Evolutionary conservation across 1,140 invertebrate genomes (phyloP).

Genomic region (Globodera rostochiensis): DNA sequence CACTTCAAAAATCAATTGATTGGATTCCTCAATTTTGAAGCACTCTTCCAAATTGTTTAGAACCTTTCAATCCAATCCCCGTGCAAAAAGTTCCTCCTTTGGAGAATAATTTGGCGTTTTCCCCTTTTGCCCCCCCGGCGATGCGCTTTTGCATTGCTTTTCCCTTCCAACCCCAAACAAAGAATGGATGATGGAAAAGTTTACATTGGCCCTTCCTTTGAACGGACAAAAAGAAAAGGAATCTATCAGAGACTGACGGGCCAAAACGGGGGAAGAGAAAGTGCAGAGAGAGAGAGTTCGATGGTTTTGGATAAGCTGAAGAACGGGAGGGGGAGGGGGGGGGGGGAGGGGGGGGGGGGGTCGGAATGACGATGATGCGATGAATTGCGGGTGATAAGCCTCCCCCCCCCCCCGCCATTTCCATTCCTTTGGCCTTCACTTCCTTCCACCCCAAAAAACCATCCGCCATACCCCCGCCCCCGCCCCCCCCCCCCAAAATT

Average conservation of each 20-base stretch:
- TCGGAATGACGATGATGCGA: neutral
- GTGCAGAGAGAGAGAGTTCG: neutral
- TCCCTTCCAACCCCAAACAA: neutral
- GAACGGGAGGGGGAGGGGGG: neutral
- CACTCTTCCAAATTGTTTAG: no score
- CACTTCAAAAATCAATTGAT: no score
- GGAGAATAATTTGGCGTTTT: no score
- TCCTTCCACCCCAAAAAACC: neutral
- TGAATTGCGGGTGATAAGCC: neutral
- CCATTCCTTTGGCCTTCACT: neutral
- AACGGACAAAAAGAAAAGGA: conserved; percentile 1
- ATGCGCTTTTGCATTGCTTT: neutral
- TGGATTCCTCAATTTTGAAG: no score
- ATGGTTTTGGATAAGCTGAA: neutral
- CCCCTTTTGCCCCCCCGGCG: no score
- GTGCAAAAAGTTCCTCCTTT: no score
- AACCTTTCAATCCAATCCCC: no score
- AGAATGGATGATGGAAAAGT: neutral
- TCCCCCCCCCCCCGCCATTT: neutral
- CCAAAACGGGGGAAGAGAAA: neutral
- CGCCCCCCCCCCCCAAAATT: neutral
- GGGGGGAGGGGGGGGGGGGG: neutral
- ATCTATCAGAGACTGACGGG: neutral
- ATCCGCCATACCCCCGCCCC: neutral
- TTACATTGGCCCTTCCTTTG: neutral